phyloP scores from a whole-genome alignment of 1,140 invertebrate genomes.

The Euura lappo region DNA sequence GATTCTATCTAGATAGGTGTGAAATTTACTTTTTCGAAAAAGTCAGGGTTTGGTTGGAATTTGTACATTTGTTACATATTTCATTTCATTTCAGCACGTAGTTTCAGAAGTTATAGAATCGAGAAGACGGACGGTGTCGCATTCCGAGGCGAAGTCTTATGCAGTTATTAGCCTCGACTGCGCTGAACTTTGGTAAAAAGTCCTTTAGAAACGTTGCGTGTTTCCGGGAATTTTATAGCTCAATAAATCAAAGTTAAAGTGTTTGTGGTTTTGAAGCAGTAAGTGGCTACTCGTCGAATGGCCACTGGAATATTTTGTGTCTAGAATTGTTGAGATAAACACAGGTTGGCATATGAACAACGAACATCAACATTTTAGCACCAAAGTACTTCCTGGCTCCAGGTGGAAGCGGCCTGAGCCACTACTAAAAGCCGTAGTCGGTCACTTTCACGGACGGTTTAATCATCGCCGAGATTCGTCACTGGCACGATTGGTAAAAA shows the following conservation, averaged over 20 bases:
- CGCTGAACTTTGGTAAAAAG: background rate
- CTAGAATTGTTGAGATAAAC: no score
- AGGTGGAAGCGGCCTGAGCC: background rate
- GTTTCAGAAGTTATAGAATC: background rate
- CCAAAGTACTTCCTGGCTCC: background rate
- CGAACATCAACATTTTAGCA: background rate
- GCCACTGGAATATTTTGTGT: background rate
- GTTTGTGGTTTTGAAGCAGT: background rate
- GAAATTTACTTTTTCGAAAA: no score
- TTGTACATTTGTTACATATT: no score
- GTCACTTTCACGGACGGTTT: conserved; percentile 1
- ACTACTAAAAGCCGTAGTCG: background rate
- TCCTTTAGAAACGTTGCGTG: background rate
- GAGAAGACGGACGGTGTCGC: background rate
- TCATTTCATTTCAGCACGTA: no score
- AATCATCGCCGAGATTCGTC: background rate
- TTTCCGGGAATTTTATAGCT: background rate
- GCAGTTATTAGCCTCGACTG: background rate
- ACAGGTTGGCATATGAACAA: no score
- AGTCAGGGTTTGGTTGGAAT: no score
- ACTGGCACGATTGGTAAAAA: background rate
- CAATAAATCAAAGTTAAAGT: background rate
- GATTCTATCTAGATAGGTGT: no score
- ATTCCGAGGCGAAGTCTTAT: no score
- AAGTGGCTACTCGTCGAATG: background rate